phyloP scores from a whole-genome alignment of 37 sponge, comb jelly and placozoan species.

The Tethya wilhelma region DNA sequence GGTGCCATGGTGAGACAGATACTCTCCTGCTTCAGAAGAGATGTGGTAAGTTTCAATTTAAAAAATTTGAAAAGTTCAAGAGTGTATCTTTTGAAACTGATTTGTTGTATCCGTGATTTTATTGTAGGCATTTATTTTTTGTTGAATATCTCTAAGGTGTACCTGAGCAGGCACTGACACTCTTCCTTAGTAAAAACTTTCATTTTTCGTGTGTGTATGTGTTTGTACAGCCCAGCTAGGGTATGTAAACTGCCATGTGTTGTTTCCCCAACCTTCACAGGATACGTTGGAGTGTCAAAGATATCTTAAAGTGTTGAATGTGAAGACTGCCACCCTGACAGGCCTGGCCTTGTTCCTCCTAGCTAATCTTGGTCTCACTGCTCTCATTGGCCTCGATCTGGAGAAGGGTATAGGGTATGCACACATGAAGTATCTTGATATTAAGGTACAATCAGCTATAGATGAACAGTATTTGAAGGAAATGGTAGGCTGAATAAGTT shows the following conservation, averaged over 20 bases:
- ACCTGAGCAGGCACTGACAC: too few species aligned
- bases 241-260: background rate
- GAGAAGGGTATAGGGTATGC: too few species aligned
- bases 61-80: too few species aligned
- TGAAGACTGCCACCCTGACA: constrained; percentile 34
- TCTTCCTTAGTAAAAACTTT: too few species aligned
- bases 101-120: too few species aligned
- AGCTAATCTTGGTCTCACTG: constrained; percentile 16
- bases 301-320: constrained; percentile 51
- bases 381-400: background rate
- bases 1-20: constrained; percentile 51
- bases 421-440: too few species aligned
- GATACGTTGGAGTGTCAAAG: constrained; percentile 32
- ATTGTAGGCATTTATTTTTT: too few species aligned
- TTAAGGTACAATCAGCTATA: too few species aligned
- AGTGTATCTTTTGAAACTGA: too few species aligned
- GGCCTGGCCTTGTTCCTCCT: constrained; percentile 50
- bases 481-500: too few species aligned
- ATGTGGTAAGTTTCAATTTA: constrained; percentile 44
- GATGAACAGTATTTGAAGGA: too few species aligned
- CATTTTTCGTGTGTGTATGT: constrained; percentile 5
- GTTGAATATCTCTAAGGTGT: too few species aligned
- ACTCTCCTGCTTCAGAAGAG: constrained; percentile 60
- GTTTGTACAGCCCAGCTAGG: background rate
- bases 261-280: background rate